Base-by-base conservation (phyloP, 2,888 invertebrate species). In the Cephus rjabovi region DNA sequence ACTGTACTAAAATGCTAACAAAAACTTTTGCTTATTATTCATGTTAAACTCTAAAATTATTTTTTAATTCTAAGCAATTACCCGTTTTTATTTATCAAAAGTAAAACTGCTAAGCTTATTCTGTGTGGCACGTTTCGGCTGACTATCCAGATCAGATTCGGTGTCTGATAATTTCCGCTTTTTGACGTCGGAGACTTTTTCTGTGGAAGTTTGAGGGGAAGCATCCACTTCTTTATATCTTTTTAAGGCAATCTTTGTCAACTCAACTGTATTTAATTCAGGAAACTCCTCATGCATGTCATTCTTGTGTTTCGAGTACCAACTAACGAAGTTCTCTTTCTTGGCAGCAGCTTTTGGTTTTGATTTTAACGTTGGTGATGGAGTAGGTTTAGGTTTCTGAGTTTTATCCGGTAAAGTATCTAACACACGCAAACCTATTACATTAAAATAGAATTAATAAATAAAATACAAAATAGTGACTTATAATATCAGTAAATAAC, bases 241-340 rank as follows among this genome's bases (percentile, higher is more conserved):
- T 79, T 92, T 91, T 56, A 94, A 92, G 11, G 93, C 94, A 11
- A 93, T 89, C 79, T 94, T 93, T 0, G 94, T 93, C 75, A 95
- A 87, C 80, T 95, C 94, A 0, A 92, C 90, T 0, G 93, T 90
- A 6, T 92, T 92, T 15, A 93, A 85, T 12, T 93, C 93, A 0
- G 95, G 93, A 85, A 94, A 92, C 84, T 95, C 93, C 73, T 91
- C 91, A 84, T 94, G 93, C n/a, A 95, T 87, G 15, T 88, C 84
- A 4, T 92, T 84, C 86, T 94, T 95, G 86, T 94, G 94, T 79
- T 93, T 93, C 1, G 92, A 91, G 82, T 93, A 94, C 95, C 95
- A 95, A 56, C 93, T 92, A 34, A 94, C 90, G 85, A 95, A 95
- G 6, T 93, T 92, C 87, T 94, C 93, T n/a, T 92, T 92, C 69